Conservation (phyloP, 2,113 vertebrate genomes). For the Microtus richardsoni region DNA sequence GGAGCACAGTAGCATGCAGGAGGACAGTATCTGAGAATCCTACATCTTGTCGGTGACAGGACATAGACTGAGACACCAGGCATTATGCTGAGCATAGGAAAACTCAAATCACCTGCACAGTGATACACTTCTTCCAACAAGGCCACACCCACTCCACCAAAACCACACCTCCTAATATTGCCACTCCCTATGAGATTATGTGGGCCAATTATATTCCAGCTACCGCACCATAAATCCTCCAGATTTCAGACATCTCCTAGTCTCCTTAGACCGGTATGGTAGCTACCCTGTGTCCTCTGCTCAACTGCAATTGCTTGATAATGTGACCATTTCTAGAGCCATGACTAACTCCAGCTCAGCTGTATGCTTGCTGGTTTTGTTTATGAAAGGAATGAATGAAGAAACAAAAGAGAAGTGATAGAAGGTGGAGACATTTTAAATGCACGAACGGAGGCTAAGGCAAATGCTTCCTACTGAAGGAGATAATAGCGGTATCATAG, state of each 20-base stretch:
- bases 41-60: neutral
- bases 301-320: neutral
- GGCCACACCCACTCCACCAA: neutral
- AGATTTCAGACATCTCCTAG: neutral
- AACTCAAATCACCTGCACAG: neutral
- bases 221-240: neutral
- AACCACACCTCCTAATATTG: neutral
- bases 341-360: neutral
- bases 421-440: neutral
- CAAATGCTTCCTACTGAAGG: neutral
- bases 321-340: neutral
- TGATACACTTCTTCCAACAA: neutral
- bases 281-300: neutral
- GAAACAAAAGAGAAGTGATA: neutral
- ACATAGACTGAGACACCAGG: neutral
- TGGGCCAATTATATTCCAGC: neutral
- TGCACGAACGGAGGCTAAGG: neutral
- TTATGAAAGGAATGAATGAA: neutral
- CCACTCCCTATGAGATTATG: no score
- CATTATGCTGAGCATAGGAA: neutral
- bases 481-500: neutral
- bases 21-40: neutral
- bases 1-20: neutral
- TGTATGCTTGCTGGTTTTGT: neutral
- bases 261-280: neutral